A percentile compares a stretch with the other conserved stretches of the same genome.
These are phyloP conservation scores for Acronicta alni DNA, from an alignment of 2,888 invertebrate genomes.

Conservation along the genomic window DNA sequence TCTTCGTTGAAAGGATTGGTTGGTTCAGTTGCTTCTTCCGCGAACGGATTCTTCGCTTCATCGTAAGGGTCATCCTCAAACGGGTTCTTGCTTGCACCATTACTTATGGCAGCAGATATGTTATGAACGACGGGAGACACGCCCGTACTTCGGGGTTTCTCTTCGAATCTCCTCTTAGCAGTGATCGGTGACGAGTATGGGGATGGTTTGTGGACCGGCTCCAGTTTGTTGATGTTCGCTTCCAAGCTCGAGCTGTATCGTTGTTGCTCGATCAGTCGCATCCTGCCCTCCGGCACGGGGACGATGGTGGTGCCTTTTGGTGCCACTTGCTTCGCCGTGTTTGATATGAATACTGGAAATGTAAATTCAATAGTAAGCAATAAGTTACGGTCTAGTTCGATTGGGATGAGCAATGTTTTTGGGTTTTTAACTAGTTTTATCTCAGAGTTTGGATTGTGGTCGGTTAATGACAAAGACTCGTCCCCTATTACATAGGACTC, in stretches of 20 bases:
- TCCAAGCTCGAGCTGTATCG: constrained; percentile 91
- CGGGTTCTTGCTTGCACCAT: constrained; percentile 69
- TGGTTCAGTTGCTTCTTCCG: constrained; percentile 85
- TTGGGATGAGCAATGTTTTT: too few relatives aligned
- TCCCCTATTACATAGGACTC: too few relatives aligned
- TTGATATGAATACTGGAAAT: constrained; percentile 78
- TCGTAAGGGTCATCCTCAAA: constrained; percentile 88
- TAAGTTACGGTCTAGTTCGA: too few relatives aligned
- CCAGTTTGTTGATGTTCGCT: constrained; percentile 85
- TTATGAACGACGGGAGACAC: constrained; percentile 67
- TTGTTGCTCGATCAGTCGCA: constrained; percentile 86
- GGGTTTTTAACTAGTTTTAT: too few relatives aligned
- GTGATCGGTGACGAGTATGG: constrained; percentile 64
- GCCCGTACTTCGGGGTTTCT: constrained; percentile 53
- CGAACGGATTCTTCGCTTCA: constrained; percentile 91
- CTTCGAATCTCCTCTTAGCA: constrained; percentile 51
- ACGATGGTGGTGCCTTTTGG: constrained; percentile 81
- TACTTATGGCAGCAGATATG: constrained; percentile 56
- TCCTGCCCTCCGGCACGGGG: constrained; percentile 89
- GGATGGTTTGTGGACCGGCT: constrained; percentile 67
- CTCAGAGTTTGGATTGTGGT: too few relatives aligned
- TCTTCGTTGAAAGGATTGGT: constrained; percentile 88
- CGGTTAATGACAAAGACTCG: too few relatives aligned
- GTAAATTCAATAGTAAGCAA: constrained; percentile 7
- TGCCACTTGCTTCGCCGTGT: constrained; percentile 70